Percentiles rank a stretch among this genome's conserved stretches.
Conservation (phyloP, 2,113 vertebrate species). For the Tyrannus savana region DNA sequence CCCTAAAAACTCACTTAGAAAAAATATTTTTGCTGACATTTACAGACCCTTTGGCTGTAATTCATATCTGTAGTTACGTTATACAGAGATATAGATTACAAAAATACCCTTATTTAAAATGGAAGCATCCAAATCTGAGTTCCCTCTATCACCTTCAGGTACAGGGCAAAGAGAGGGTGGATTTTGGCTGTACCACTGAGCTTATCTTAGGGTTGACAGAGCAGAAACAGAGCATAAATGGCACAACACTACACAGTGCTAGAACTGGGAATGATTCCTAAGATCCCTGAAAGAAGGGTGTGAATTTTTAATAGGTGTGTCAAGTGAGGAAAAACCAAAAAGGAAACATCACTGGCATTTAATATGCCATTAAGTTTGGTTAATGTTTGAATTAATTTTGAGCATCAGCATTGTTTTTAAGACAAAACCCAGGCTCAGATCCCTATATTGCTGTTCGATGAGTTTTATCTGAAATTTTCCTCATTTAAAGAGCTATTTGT, state of each 20-base stretch:
- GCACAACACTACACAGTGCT: neutral
- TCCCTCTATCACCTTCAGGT: neutral
- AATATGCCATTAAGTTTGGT: neutral
- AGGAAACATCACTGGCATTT: neutral
- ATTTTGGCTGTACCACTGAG: neutral
- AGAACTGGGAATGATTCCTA: neutral
- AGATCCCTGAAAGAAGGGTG: neutral
- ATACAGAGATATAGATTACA: neutral
- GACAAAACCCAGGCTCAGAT: neutral
- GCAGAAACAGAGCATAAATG: neutral
- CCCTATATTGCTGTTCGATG: neutral
- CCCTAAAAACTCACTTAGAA: neutral
- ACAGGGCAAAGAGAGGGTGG: neutral
- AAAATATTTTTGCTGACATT: neutral
- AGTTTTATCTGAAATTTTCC: neutral
- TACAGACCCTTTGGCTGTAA: neutral
- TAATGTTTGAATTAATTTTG: neutral
- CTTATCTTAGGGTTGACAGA: neutral
- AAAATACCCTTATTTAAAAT: neutral
- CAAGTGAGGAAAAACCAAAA: neutral
- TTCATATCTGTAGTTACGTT: neutral
- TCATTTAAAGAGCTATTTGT: neutral
- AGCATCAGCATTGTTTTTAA: neutral
- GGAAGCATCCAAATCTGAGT: neutral
- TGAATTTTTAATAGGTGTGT: neutral